These are phyloP conservation scores for Coilia nasus DNA, from an alignment of 2,797 vertebrate species.

Conservation along the genomic window DNA sequence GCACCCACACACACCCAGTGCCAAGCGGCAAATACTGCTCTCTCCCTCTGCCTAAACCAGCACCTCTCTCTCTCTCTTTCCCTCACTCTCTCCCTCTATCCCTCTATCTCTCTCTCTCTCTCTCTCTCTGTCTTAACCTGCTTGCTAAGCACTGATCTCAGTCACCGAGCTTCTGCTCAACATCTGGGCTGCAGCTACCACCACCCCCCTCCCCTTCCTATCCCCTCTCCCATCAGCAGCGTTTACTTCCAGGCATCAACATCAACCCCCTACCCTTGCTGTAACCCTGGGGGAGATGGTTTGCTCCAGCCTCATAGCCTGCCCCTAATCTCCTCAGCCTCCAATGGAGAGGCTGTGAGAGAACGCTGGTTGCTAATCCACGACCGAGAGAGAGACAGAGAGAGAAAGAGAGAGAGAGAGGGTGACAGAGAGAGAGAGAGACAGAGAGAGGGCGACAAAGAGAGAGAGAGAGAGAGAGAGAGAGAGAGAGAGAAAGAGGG, in stretches of 20 bases:
- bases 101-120: neutral
- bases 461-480: neutral
- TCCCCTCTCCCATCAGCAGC: neutral
- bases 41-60: constrained; percentile 52
- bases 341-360: constrained; percentile 55
- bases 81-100: neutral
- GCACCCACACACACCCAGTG: neutral
- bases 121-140: neutral
- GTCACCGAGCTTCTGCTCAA: constrained; percentile 28
- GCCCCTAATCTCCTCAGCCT: constrained; percentile 69
- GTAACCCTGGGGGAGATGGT: constrained; percentile 59
- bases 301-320: constrained; percentile 62
- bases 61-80: constrained; percentile 26
- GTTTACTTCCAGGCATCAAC: neutral
- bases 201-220: neutral
- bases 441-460: neutral
- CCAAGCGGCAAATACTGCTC: neutral
- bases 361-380: constrained; percentile 27
- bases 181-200: constrained; percentile 34
- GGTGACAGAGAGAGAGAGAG: neutral
- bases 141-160: constrained; percentile 15
- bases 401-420: neutral
- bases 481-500: neutral
- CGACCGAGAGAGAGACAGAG: neutral
- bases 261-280: neutral